Evolutionary conservation across 2,888 invertebrate species (phyloP), one percentile per base, ranked within the genome.

Genomic region (Smittia sp.): DNA sequence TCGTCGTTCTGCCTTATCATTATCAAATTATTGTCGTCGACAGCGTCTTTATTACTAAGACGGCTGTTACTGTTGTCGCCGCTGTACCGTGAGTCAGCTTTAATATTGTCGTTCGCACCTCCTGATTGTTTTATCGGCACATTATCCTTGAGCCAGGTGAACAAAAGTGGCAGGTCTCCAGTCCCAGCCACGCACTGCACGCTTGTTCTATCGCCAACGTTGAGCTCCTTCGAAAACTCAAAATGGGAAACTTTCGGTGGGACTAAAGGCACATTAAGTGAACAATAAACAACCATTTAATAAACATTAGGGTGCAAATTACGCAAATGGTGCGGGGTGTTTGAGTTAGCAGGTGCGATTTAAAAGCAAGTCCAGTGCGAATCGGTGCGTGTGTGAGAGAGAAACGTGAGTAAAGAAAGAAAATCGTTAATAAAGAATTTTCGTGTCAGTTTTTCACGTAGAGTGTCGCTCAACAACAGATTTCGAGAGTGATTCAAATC

Each of bases 231-330:
- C 78, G 87, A 86, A 83, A 89, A 89, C 79, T 83, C 84, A 82
- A 89, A 88, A 79, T 87, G 86, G 80, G 88, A 87, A 80, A 87
- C 86, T 83, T 86, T 86, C 79, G 87, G 87, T 78, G 86, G 86
- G 80, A 86, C 87, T 87, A 82, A 79, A 80, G 13, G 13, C n/a
- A 27, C 22, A 63, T 63, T 63, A 24, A 58, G 9, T 22, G 6
- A 58, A 24, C 46, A 46, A 58, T 58, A 58, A 58, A 58, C 58
- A 58, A 22, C 22, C 58, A 58, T 58, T 58, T 20, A 58, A 58
- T 7, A 18, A 58, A 22, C 58, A 58, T 58, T 58, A 58, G 2
- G 18, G 58, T 58, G 58, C 58, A n/a, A 22, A 22, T 58, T 58
- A 58, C 22, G 58, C 13, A 39, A n/a, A 9, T 39, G 7, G 39